These are phyloP conservation scores for Erannis defoliaria DNA, from an alignment of 2,888 invertebrate species.

Conservation along the genomic window DNA sequence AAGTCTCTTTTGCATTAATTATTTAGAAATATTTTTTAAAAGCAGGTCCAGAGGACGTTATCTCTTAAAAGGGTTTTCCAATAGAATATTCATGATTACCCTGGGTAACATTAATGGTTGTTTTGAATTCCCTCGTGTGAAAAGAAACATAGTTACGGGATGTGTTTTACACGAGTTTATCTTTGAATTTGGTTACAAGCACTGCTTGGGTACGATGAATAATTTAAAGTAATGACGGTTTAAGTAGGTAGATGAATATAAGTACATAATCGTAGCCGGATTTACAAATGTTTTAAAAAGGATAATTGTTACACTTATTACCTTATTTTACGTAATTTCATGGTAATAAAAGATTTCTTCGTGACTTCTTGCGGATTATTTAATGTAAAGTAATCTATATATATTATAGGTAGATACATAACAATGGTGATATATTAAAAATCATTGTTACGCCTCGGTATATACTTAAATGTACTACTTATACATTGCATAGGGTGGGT, in stretches of 20 bases:
- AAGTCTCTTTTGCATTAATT: constrained; percentile 55
- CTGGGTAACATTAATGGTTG: constrained; percentile 75
- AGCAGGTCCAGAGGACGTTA: constrained; percentile 58
- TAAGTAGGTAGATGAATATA: constrained; percentile 28
- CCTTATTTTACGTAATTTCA: not conserved
- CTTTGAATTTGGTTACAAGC: constrained; percentile 57
- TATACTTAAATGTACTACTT: too few relatives aligned
- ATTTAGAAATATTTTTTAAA: constrained; percentile 64
- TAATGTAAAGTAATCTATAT: too few relatives aligned
- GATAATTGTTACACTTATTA: not conserved
- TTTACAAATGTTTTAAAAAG: not conserved
- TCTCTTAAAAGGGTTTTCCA: constrained; percentile 73
- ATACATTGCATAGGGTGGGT: too few relatives aligned
- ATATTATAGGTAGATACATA: too few relatives aligned
- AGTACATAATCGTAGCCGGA: not conserved
- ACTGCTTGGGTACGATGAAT: constrained; percentile 51
- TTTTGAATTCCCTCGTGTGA: constrained; percentile 73
- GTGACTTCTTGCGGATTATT: too few relatives aligned
- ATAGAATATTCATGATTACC: constrained; percentile 77
- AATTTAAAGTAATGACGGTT: constrained; percentile 41
- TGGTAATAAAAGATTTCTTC: not conserved
- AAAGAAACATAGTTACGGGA: constrained; percentile 62
- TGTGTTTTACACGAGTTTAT: constrained; percentile 59
- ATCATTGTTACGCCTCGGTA: too few relatives aligned
- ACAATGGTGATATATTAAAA: too few relatives aligned